phyloP scores from a whole-genome alignment of 2,797 vertebrate genomes.

The Thamnophis elegans region DNA sequence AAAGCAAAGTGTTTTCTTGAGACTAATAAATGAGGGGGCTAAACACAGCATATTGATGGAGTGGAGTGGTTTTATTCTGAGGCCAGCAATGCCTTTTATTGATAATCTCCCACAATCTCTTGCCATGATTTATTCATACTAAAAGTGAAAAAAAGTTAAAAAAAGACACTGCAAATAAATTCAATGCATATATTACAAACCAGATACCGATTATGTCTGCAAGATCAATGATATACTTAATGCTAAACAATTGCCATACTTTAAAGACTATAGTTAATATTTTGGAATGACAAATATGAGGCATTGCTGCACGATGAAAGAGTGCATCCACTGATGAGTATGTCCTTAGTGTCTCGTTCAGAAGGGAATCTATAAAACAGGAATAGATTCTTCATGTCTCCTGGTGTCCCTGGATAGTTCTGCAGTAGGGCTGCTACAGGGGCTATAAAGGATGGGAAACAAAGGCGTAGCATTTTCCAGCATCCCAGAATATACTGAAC shows the following conservation, averaged over 20 bases:
- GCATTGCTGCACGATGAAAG: not conserved
- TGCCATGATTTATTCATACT: conserved; percentile 73
- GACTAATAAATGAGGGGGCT: conserved; percentile 64
- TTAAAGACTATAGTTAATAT: conserved; percentile 40
- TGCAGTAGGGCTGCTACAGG: not conserved
- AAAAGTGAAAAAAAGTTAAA: conserved; percentile 62
- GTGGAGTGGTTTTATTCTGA: conserved; percentile 58
- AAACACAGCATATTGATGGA: conserved; percentile 53
- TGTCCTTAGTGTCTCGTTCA: not conserved
- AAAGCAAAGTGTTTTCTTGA: conserved; percentile 47
- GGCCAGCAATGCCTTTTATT: conserved; percentile 68
- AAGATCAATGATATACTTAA: conserved; percentile 56
- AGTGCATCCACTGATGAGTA: not conserved
- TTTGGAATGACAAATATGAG: not conserved
- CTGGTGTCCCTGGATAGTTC: not conserved
- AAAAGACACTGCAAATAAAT: conserved; percentile 66
- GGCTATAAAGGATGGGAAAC: not conserved
- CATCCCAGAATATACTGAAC: not conserved
- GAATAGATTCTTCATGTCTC: not conserved
- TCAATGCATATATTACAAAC: conserved; percentile 51
- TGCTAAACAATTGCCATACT: conserved; percentile 50
- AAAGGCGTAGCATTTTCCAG: not conserved
- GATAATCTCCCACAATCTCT: conserved; percentile 71
- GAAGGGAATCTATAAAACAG: not conserved
- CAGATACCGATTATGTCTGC: conserved; percentile 63